Percentiles rank a stretch among this genome's conserved stretches.
Conservation (phyloP, 2,113 vertebrate genomes). For the Scytalopus superciliaris region DNA sequence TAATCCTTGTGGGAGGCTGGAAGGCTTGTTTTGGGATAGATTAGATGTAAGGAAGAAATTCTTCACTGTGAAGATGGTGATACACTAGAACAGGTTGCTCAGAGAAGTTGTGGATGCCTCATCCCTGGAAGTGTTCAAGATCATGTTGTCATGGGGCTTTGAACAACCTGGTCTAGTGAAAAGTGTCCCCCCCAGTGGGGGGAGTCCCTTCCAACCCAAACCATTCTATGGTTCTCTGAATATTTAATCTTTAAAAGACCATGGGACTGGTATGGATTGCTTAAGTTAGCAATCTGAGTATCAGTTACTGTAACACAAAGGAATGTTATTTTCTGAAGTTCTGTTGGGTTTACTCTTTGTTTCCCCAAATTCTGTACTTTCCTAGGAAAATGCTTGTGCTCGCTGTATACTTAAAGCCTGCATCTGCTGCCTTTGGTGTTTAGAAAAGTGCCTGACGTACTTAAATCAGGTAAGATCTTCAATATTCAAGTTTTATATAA, state of each 20-base stretch:
- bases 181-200: neutral
- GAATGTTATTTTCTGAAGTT: neutral
- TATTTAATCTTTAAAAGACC: neutral
- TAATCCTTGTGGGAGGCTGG: neutral
- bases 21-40: neutral
- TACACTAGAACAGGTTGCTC: neutral
- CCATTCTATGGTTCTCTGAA: neutral
- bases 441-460: constrained; percentile 99
- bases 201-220: neutral
- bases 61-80: neutral
- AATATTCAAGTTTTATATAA: neutral
- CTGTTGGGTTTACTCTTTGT: neutral
- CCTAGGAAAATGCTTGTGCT: constrained; percentile 92
- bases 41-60: neutral
- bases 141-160: neutral
- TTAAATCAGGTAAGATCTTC: constrained; percentile 90
- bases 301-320: neutral
- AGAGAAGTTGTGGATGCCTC: neutral
- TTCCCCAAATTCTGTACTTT: neutral
- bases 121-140: neutral
- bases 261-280: neutral
- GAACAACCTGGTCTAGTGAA: neutral
- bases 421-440: constrained; percentile 99
- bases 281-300: neutral
- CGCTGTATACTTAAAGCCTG: constrained; percentile 94